Conservation (phyloP, 2,888 invertebrate genomes). For the Parnassius mnemosyne region DNA sequence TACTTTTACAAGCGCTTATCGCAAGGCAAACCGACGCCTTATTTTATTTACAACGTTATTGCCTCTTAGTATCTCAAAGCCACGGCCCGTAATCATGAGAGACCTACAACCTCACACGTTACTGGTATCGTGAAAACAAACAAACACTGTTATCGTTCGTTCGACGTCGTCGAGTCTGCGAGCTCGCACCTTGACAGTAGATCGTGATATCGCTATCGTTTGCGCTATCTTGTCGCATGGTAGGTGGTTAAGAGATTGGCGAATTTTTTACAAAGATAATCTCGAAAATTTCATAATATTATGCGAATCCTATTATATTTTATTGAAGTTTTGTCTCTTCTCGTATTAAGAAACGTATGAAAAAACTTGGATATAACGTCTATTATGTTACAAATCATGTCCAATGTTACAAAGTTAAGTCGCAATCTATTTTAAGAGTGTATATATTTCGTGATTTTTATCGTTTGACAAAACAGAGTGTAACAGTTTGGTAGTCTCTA, state of each 20-base stretch:
- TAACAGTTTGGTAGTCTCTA: too few relatives aligned
- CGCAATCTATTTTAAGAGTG: too few relatives aligned
- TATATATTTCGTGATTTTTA: too few relatives aligned
- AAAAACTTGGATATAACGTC: too few relatives aligned
- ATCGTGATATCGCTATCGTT: slow-evolving; percentile 53
- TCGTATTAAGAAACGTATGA: too few relatives aligned
- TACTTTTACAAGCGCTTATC: slow-evolving; percentile 5
- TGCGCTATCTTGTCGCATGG: slow-evolving; percentile 36
- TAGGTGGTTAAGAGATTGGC: slow-evolving; percentile 17
- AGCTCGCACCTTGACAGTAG: slow-evolving; percentile 65
- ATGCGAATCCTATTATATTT: too few relatives aligned
- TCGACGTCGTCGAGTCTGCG: slow-evolving; percentile 65
- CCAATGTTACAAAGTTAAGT: too few relatives aligned
- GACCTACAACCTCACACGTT: slow-evolving; percentile 31
- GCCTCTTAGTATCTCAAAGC: slow-evolving; percentile 4
- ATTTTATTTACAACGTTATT: slow-evolving; percentile 8
- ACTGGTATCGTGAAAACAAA: slow-evolving; percentile 42
- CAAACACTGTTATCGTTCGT: slow-evolving; percentile 56
- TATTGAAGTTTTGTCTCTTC: too few relatives aligned
- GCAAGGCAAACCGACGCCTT: neutral
- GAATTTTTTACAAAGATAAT: neutral
- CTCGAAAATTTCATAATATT: too few relatives aligned
- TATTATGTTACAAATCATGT: too few relatives aligned
- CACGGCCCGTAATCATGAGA: slow-evolving; percentile 12
- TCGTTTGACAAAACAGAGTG: too few relatives aligned